phyloP scores from a whole-genome alignment of 2,888 invertebrate genomes.

The Corbicula japonica region DNA sequence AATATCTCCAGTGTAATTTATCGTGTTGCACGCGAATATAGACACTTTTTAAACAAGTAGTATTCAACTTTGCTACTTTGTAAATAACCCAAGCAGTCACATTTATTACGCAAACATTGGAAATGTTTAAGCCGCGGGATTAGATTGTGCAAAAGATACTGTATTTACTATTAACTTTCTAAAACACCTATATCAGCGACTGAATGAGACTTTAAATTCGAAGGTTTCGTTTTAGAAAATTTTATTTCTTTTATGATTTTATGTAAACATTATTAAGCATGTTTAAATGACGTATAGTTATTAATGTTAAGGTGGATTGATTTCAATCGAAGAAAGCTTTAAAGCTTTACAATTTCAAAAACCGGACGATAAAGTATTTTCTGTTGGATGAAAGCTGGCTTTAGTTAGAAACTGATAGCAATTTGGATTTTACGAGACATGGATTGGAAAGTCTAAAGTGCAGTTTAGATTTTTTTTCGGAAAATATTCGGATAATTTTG shows the following conservation, averaged over 20 bases:
- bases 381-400: too few species aligned
- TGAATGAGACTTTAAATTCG: not conserved
- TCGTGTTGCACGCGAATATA: not conserved
- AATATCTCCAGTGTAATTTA: constrained; percentile 8
- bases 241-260: constrained; percentile 19
- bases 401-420: too few species aligned
- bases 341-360: too few species aligned
- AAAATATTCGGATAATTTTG: too few species aligned
- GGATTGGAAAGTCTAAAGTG: too few species aligned
- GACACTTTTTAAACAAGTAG: constrained; percentile 12
- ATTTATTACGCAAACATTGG: not conserved
- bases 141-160: constrained; percentile 36
- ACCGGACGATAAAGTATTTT: too few species aligned
- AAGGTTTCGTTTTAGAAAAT: not conserved
- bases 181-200: constrained; percentile 19
- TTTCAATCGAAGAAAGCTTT: constrained; percentile 28
- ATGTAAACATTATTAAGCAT: constrained; percentile 11
- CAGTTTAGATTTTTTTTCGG: too few species aligned
- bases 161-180: constrained; percentile 50
- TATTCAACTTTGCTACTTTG: constrained; percentile 9
- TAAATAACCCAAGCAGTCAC: constrained; percentile 5
- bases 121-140: constrained; percentile 6
- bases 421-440: too few species aligned
- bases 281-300: constrained; percentile 9
- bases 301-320: constrained; percentile 15